These are phyloP conservation scores for Graptemys geographica DNA, from an alignment of 2,797 vertebrate species.

Conservation along the genomic window DNA sequence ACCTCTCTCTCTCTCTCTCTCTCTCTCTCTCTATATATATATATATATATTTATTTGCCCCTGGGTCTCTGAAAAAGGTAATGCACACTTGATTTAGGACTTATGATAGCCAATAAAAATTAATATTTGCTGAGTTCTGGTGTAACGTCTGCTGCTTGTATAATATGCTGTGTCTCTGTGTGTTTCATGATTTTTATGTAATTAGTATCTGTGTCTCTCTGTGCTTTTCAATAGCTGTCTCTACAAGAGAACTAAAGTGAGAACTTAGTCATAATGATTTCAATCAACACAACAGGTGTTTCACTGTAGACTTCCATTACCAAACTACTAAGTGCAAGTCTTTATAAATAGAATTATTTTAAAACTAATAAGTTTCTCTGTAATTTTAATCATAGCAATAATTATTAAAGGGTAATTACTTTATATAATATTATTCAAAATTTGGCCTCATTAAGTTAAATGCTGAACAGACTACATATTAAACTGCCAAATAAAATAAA, in stretches of 20 bases:
- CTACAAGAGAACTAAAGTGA: background rate
- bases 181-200: fast-evolving
- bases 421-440: conserved; percentile 32
- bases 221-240: background rate
- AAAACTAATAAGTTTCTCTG: conserved; percentile 22
- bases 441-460: conserved; percentile 42
- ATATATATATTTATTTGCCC: background rate
- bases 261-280: conserved; percentile 36
- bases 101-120: background rate
- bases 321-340: conserved; percentile 38
- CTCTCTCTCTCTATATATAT: too few species aligned
- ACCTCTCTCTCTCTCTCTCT: too few species aligned
- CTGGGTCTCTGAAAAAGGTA: background rate
- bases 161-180: too few species aligned
- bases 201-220: background rate
- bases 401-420: conserved; percentile 43
- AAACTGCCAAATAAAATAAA: conserved; percentile 38
- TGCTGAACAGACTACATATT: background rate
- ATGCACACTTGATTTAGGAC: background rate
- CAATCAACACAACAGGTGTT: conserved; percentile 57
- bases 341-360: conserved; percentile 23
- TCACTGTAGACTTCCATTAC: conserved; percentile 53
- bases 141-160: too few species aligned
- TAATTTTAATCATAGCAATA: background rate
- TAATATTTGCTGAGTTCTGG: background rate